These are phyloP conservation scores for Anabacerthia variegaticeps DNA, from an alignment of 2,797 vertebrate genomes.

Conservation along the genomic window DNA sequence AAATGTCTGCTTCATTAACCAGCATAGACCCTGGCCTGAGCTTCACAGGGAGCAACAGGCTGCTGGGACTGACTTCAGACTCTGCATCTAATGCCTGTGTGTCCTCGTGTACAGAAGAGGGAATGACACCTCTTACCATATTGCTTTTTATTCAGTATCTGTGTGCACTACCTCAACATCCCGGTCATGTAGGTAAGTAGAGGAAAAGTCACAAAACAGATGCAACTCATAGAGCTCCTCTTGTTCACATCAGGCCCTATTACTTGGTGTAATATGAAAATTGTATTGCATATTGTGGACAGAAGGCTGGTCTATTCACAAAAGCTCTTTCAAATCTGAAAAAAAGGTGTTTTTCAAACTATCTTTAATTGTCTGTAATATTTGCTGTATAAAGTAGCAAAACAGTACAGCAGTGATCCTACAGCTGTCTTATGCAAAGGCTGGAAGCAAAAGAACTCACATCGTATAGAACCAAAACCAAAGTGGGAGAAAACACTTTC, in stretches of 20 bases:
- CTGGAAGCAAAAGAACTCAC: neutral
- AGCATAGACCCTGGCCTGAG: neutral
- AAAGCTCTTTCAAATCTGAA: neutral
- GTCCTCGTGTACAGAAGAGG: neutral
- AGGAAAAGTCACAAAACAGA: neutral
- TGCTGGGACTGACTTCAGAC: neutral
- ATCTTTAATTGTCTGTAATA: neutral
- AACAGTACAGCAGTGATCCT: neutral
- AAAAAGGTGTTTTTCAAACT: neutral
- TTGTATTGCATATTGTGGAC: neutral
- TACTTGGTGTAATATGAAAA: neutral
- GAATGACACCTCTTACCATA: accelerated
- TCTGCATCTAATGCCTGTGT: neutral
- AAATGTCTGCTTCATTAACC: neutral
- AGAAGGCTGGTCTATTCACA: neutral
- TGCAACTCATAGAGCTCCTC: neutral
- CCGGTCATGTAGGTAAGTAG: accelerated
- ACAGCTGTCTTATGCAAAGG: neutral
- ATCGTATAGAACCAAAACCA: neutral
- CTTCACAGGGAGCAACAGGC: neutral
- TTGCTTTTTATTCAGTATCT: neutral
- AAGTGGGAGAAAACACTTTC: neutral
- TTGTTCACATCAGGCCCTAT: neutral
- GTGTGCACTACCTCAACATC: neutral
- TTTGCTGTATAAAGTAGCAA: neutral